Evolutionary conservation across 2,113 vertebrate species (phyloP), one percentile per base, ranked within the genome.

Genomic region (Dipodomys stephensi): DNA sequence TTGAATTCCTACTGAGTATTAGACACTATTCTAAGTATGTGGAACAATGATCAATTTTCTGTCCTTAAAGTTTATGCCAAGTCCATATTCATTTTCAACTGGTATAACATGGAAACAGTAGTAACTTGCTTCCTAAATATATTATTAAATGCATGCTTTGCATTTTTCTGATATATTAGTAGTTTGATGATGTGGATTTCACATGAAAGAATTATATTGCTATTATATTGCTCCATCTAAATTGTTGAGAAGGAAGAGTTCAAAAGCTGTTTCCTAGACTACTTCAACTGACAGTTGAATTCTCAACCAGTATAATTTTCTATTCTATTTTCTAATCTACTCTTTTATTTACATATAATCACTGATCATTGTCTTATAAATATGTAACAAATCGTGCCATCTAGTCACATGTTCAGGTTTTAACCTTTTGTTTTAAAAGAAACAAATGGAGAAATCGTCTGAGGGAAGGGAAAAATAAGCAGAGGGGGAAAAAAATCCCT

Each of bases 341-440:
- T 68, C 1, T 53, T 85, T 72, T 44, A 25, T 60, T 93, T 32
- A 53, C 6, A 44, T 19, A 11, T 65, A 60, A 32, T 57, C 46
- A 53, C 44, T 81, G 1, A 32, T 69, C 16, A 25, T 35, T 81
- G 18, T 84, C 67, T 85, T 74, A 19, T 10, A 83, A 25, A 85
- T 83, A 46, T 67, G 32, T 73, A 77, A 49, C 20, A 53, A 74
- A 22, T 28, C 35, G 44, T 49, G 84, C 72, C 68, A 44, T 39
- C 30, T 86, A 79, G 32, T 30, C 81, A 16, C 16, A 68, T 25
- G 60, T 57, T 79, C 87, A 89, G 30, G 32, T 44, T 87, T 89
- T 95, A 91, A 74, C 94, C 46, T 94, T 93, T 19, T 87, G 88
- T 39, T 91, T 89, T 44, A 93, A 97, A 97, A 97, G 83, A 96